These are phyloP conservation scores for Geophilus truncorum DNA, from an alignment of 2,888 invertebrate genomes.

Conservation along the genomic window DNA sequence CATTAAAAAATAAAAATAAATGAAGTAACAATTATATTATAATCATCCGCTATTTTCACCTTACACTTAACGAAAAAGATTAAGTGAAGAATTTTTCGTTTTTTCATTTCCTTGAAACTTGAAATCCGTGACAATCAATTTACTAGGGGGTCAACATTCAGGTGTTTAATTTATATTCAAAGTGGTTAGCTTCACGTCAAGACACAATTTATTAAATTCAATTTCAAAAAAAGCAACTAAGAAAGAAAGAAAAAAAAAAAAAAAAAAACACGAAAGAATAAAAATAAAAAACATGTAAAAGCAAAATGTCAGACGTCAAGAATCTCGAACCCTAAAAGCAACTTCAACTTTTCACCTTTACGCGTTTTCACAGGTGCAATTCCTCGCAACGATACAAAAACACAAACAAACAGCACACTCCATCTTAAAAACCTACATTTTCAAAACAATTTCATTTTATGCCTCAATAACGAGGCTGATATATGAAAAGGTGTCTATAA, in stretches of 20 bases:
- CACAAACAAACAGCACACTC: background rate
- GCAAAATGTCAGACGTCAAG: slow-evolving; percentile 16
- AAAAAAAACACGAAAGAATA: background rate
- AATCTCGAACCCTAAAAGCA: background rate
- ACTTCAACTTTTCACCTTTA: slow-evolving; percentile 9
- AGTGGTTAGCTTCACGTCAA: background rate
- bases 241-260: background rate
- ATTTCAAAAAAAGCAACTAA: background rate
- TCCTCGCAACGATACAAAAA: background rate
- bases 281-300: background rate
- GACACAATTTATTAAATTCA: slow-evolving; percentile 7
- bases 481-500: background rate
- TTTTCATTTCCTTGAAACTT: background rate
- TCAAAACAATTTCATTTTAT: background rate
- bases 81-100: background rate
- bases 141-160: background rate
- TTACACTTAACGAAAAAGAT: background rate
- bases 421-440: background rate
- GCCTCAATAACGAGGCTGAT: background rate
- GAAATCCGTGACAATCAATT: slow-evolving; percentile 17
- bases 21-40: background rate
- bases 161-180: background rate
- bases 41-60: background rate
- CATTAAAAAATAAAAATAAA: background rate
- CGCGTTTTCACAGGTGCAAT: background rate